These are phyloP conservation scores for Hydropotes inermis DNA, from an alignment of 2,113 vertebrate genomes.

Conservation along the genomic window DNA sequence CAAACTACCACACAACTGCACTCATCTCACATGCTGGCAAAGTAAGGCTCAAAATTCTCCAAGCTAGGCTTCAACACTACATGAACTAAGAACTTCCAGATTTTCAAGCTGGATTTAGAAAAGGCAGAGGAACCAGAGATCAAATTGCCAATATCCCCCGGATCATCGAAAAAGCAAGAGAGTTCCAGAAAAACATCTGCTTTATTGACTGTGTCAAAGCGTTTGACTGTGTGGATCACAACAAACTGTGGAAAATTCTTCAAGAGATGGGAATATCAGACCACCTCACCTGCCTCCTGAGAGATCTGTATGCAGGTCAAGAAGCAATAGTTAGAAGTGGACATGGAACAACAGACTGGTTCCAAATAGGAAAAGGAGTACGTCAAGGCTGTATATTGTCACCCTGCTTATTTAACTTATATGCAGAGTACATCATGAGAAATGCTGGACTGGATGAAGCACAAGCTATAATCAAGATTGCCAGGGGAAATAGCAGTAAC, in stretches of 20 bases:
- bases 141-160: neutral
- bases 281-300: neutral
- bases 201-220: neutral
- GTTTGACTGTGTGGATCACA: neutral
- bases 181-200: neutral
- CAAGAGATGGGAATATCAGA: neutral
- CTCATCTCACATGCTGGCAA: neutral
- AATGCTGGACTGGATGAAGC: neutral
- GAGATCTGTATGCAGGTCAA: neutral
- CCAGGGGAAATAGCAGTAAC: neutral
- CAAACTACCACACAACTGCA: neutral
- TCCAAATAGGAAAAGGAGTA: neutral
- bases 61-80: neutral
- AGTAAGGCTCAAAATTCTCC: neutral
- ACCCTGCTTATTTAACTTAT: neutral
- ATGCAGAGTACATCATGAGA: neutral
- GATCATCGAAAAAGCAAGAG: neutral
- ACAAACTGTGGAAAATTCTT: neutral
- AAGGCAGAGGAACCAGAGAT: neutral
- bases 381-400: neutral
- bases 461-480: neutral
- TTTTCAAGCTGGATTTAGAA: neutral
- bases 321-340: neutral
- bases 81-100: neutral
- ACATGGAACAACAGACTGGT: neutral